phyloP scores from a whole-genome alignment of 2,113 vertebrate species.

The Poicephalus meyeri region DNA sequence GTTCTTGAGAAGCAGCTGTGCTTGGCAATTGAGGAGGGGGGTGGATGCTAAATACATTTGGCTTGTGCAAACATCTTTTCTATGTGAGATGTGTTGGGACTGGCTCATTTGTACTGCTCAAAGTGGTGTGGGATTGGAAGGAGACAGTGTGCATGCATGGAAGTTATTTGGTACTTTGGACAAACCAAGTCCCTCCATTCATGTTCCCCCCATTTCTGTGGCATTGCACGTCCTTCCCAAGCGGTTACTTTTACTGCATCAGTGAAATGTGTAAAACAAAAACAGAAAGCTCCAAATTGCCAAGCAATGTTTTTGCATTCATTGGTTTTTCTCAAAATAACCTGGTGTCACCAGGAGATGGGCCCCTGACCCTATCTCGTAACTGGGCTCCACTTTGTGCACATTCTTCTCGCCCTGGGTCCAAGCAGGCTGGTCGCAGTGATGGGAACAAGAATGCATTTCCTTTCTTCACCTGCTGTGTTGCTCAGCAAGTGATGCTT shows the following conservation, averaged over 20 bases:
- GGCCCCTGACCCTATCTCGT: background rate
- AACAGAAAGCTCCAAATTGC: background rate
- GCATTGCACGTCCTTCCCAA: background rate
- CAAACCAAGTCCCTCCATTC: background rate
- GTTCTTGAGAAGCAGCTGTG: background rate
- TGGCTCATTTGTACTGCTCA: background rate
- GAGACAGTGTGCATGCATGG: background rate
- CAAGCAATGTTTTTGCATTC: background rate
- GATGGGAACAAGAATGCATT: background rate
- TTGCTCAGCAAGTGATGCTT: background rate
- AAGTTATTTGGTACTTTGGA: background rate
- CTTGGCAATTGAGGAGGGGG: background rate
- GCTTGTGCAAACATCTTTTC: background rate
- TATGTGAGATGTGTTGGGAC: background rate
- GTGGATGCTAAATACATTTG: background rate
- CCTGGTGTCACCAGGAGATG: background rate
- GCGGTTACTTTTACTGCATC: background rate
- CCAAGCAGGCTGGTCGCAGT: background rate
- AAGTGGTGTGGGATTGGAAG: background rate
- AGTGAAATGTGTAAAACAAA: background rate
- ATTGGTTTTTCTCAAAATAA: background rate
- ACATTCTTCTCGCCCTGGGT: rapidly evolving
- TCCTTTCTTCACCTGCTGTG: background rate
- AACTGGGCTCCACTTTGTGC: background rate
- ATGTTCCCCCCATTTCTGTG: background rate